These are phyloP conservation scores for Sarcophaga bullata DNA, from an alignment of 1,140 invertebrate genomes.

Conservation along the genomic window DNA sequence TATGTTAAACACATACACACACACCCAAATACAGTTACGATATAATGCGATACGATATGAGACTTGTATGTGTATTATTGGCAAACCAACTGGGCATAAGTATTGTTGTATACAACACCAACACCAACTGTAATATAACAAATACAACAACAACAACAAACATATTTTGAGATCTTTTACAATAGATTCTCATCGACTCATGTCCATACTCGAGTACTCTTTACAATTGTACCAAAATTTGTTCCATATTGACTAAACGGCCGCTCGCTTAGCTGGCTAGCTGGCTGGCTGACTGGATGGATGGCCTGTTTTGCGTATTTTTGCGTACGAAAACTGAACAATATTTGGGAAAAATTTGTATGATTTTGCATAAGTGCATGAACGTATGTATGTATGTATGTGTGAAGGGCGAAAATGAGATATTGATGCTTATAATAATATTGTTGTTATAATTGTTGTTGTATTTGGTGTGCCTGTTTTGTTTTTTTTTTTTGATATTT, in stretches of 20 bases:
- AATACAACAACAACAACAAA: background rate
- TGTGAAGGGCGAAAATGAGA: background rate
- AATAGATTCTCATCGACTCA: background rate
- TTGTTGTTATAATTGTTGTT: background rate
- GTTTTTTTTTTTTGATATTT: background rate
- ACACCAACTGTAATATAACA: no score
- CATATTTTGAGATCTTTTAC: background rate
- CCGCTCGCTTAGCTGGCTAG: no score
- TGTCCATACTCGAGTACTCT: slow-evolving; percentile 15
- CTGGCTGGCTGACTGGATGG: no score
- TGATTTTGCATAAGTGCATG: no score
- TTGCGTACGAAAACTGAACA: slow-evolving; percentile 1
- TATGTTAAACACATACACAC: slow-evolving; percentile 38
- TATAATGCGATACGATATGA: background rate
- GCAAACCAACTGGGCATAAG: background rate
- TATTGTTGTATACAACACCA: background rate
- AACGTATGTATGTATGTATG: no score
- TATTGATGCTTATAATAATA: slow-evolving; percentile 29
- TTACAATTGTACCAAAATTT: slow-evolving; percentile 28
- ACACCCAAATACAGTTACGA: background rate
- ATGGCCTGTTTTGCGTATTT: background rate
- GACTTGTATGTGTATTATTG: slow-evolving; percentile 4
- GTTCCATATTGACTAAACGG: background rate
- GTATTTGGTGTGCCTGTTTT: background rate
- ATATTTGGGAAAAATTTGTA: background rate